Conservation (phyloP, 2,113 vertebrate genomes). For the Cranoglanis bouderius region DNA sequence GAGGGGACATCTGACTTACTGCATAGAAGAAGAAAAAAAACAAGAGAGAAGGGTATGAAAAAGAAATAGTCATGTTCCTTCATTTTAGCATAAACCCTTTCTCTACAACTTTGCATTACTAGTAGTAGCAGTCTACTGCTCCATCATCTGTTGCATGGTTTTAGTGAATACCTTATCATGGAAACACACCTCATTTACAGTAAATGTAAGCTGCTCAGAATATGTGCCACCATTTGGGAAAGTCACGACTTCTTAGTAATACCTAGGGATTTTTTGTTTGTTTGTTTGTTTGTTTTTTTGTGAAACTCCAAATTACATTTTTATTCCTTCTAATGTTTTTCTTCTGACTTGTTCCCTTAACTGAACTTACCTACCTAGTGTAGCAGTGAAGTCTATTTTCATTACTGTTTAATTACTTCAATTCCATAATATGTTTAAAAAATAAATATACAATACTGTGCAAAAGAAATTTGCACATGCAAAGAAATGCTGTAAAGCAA, state of each 20-base stretch:
- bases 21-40: slow-evolving; percentile 1
- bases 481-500: too few species aligned
- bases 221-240: not conserved
- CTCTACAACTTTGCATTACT: not conserved
- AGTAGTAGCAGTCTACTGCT: not conserved
- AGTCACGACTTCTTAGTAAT: not conserved
- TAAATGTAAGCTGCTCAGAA: slow-evolving; percentile 11
- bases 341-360: not conserved
- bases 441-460: too few species aligned
- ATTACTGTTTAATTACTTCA: not conserved
- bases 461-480: too few species aligned
- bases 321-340: not conserved
- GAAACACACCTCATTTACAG: slow-evolving; percentile 29
- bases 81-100: not conserved
- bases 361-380: not conserved
- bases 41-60: not conserved
- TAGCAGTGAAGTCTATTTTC: not conserved
- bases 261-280: not conserved
- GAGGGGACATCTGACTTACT: slow-evolving; percentile 25
- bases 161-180: slow-evolving; percentile 18
- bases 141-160: slow-evolving; percentile 1
- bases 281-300: too few species aligned
- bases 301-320: not conserved
- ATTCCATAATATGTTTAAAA: not conserved
- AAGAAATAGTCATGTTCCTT: not conserved